Evolutionary conservation across 2,888 invertebrate genomes (phyloP).

Genomic region (Leptogaster cylindrica): DNA sequence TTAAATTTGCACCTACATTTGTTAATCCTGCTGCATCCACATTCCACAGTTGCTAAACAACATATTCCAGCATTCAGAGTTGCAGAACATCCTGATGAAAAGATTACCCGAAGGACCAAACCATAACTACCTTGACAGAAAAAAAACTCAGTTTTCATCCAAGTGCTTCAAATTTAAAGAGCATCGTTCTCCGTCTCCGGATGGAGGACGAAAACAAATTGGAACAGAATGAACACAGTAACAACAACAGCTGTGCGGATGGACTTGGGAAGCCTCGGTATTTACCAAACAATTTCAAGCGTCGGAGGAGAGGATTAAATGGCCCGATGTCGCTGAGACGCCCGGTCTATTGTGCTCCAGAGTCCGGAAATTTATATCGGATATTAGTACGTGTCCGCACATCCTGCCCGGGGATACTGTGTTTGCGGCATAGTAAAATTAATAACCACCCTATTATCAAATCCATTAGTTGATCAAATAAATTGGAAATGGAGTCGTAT

Average conservation of each 20-base stretch:
- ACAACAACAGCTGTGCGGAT: neutral
- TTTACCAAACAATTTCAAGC: slow-evolving; percentile 31
- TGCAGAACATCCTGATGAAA: too few species aligned
- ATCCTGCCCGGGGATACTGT: slow-evolving; percentile 42
- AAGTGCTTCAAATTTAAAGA: too few species aligned
- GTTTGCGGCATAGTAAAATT: slow-evolving; percentile 40
- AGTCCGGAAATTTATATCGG: slow-evolving; percentile 41
- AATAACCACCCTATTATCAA: slow-evolving; percentile 47
- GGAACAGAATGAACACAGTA: slow-evolving; percentile 8
- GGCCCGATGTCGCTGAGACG: neutral
- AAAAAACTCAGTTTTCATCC: too few species aligned
- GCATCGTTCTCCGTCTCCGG: too few species aligned
- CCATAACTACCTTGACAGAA: too few species aligned
- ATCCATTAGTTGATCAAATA: slow-evolving; percentile 48
- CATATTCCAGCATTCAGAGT: too few species aligned
- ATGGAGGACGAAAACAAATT: slow-evolving; percentile 1
- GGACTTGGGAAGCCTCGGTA: slow-evolving; percentile 2
- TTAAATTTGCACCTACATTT: too few species aligned
- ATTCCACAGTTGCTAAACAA: too few species aligned
- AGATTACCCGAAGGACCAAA: too few species aligned
- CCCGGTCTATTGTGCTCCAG: neutral
- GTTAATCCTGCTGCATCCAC: too few species aligned
- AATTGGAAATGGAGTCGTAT: slow-evolving; percentile 43
- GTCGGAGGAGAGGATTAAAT: slow-evolving; percentile 18
- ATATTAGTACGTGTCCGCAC: slow-evolving; percentile 47